Conservation (phyloP, 2,888 invertebrate species). For the Trachelus stipa region DNA sequence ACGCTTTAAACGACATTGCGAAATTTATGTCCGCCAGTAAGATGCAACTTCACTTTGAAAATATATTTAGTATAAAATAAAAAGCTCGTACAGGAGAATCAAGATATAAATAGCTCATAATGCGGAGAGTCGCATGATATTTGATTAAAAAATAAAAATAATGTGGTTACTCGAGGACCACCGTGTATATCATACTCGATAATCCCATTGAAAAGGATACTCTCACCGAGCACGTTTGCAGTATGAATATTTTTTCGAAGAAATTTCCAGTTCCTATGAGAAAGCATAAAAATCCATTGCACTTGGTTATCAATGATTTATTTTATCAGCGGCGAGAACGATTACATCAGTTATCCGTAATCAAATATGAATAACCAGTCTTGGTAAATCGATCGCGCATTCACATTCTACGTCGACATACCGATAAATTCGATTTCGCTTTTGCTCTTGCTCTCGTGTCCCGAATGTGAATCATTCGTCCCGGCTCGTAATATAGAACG, state of each 20-base stretch:
- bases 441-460: constrained; percentile 4
- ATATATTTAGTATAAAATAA: background rate
- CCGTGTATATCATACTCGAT: background rate
- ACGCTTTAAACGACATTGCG: background rate
- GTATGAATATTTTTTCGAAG: background rate
- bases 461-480: constrained; percentile 27
- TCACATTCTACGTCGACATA: background rate
- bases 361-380: background rate
- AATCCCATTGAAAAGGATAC: background rate
- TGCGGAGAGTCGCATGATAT: background rate
- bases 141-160: background rate
- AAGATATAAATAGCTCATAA: background rate
- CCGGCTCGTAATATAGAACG: constrained; percentile 6
- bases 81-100: background rate
- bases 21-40: background rate
- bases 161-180: background rate
- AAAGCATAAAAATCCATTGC: background rate
- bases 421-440: background rate
- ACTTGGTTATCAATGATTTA: background rate
- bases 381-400: background rate
- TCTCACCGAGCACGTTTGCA: background rate
- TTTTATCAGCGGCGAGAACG: background rate
- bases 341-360: background rate
- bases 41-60: background rate
- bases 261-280: background rate